Evolutionary conservation across 2,888 invertebrate species (phyloP), one percentile per base, ranked within the genome.

Genomic region (Coenonympha glycerion): DNA sequence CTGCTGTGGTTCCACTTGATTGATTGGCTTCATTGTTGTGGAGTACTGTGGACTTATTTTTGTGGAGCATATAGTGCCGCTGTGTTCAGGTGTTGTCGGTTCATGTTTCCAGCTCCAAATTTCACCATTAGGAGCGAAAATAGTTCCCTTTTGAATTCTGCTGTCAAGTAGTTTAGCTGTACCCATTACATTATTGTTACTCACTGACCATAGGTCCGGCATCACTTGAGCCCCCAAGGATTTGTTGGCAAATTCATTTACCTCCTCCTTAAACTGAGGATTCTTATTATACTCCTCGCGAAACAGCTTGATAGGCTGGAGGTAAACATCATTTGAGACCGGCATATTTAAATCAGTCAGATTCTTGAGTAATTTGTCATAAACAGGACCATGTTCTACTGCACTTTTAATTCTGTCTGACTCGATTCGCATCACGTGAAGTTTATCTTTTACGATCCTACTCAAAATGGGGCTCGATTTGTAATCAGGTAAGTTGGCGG

Each of bases 401-500:
- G 89, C 89, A 60, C 90, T 90, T 60, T 90, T 90, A 19, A 90
- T 87, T 58, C 89, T 79, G 49, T 88, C 87, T 0, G 86, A 88
- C 61, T 90, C 89, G 18, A 90, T 87, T 3, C 76, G 85, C 76
- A 90, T 82, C 0, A 80, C 63, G 45, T 88, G 79, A 0, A 90
- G 78, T 57, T 88, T 89, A n/a, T 87, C 82, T 60, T 88, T 86
- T 1, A 87, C 82, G 31, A 81, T 64, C 11, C 77, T 74, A 55
- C 88, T 87, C n/a, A 90, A 63, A 47, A 79, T 76, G 0, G 84
- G 82, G 47, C 87, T 88, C 5, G 82, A 75, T 50, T 77, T 88
- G 58, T 86, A 88, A 64, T 85, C 85, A 0, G 84, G 79, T 37
- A 88, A 66, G 59, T 88, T 81, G 9, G 88, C 85, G 33, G 87